Conservation (phyloP, 35 echinoderm and acorn worm genomes). For the Lytechinus variegatus region DNA sequence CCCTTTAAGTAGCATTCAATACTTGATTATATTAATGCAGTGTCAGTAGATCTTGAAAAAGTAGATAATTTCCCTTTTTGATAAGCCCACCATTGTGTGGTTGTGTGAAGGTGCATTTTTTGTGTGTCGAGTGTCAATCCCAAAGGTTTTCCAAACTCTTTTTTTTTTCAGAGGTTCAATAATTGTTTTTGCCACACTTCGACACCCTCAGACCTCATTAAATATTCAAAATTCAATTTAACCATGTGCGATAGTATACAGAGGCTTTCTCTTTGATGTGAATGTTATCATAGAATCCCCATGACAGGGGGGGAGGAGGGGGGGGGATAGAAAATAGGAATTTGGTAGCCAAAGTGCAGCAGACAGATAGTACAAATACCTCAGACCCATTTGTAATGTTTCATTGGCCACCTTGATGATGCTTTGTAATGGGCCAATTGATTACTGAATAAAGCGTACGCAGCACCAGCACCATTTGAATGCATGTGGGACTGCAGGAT, state of each 20-base stretch:
- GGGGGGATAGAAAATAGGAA: neutral
- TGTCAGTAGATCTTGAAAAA: no score
- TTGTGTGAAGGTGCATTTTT: neutral
- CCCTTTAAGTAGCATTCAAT: no score
- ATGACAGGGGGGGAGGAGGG: neutral
- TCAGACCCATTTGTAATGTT: conserved; percentile 10
- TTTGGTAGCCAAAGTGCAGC: neutral
- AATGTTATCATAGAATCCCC: neutral
- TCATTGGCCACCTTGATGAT: conserved; percentile 1
- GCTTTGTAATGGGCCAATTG: neutral
- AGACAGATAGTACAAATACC: conserved; percentile 11
- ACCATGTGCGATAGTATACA: neutral
- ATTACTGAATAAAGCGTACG: conserved; percentile 2
- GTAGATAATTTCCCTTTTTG: no score
- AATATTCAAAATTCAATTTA: neutral
- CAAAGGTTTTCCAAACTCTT: neutral
- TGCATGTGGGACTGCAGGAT: neutral
- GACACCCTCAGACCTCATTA: neutral
- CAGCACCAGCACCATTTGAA: neutral
- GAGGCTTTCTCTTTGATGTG: neutral
- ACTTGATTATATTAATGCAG: no score
- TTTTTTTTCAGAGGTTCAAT: neutral
- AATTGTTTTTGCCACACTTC: neutral
- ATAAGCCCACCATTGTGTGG: neutral
- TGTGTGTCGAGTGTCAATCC: neutral